Percentiles rank a stretch among this genome's conserved stretches.
These are phyloP conservation scores for Anoplopoma fimbria DNA, from an alignment of 2,113 vertebrate species.

Conservation along the genomic window DNA sequence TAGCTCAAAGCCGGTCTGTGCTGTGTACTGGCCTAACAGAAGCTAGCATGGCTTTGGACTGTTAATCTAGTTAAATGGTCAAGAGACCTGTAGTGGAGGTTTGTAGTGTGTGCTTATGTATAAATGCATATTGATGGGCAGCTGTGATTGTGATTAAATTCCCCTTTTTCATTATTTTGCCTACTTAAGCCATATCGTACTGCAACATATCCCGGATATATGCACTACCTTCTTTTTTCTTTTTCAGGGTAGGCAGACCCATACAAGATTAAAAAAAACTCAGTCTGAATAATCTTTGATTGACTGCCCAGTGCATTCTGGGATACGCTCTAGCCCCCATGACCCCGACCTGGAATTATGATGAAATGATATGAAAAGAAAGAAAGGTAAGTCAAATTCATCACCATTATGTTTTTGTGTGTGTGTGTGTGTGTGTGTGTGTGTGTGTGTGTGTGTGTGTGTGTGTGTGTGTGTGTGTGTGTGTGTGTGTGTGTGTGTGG, in stretches of 20 bases:
- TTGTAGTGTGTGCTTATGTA: background rate
- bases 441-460: conserved; percentile 10
- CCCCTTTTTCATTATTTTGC: background rate
- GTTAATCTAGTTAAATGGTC: background rate
- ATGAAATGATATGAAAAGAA: conserved; percentile 3
- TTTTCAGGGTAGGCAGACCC: background rate
- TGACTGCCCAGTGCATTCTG: conserved; percentile 55
- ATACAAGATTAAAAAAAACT: background rate
- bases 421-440: no score
- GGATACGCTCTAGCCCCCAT: conserved; percentile 5
- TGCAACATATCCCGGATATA: background rate
- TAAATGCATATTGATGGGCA: background rate
- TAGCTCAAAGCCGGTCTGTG: background rate
- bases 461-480: conserved; percentile 3
- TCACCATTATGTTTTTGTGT: background rate
- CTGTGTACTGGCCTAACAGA: background rate
- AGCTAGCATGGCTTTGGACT: background rate
- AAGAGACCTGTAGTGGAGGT: background rate
- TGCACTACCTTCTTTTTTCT: background rate
- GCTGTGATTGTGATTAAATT: background rate
- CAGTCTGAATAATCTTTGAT: conserved; percentile 24
- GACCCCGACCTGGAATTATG: conserved; percentile 37
- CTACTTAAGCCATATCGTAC: background rate
- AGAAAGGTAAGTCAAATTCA: background rate
- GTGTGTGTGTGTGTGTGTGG: conserved; percentile 1